Evolutionary conservation across 2,888 invertebrate genomes (phyloP), one percentile per base, ranked within the genome.

Genomic region (Periphyllus acericola): DNA sequence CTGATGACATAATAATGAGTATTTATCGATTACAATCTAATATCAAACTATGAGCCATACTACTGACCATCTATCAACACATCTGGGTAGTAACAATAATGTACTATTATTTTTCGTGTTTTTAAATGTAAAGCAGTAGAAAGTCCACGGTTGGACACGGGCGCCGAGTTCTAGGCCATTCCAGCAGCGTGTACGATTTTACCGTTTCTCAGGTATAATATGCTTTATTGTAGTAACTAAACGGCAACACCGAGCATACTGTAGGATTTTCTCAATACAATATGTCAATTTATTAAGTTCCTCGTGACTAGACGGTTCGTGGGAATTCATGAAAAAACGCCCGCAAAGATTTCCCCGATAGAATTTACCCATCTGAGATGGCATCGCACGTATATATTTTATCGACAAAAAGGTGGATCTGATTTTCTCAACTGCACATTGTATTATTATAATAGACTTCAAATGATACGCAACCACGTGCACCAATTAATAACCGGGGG

Each of bases 81-180:
- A 21, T 4, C 11, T n/a, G n/a, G 29, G 32, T 81, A 32, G 46
- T 71, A 55, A 74, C 74, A 55, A 68, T 74, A 11, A n/a, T 83
- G 32, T 74, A 29, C 74, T 55, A 34, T 36, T 71, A 46, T 34
- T 55, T 19, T 74, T 36, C 25, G 36, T 55, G 83, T 74, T 83
- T 83, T 21, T 6, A 55, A 83, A 83, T 83, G 74, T 74, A 55
- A 83, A 72, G 60, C 25, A 60, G 55, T 83, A 83, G 83, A 74
- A 83, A 83, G 83, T 83, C 19, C 21, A 60, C n/a, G 21, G 21
- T 3, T 25, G 36, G 60, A n/a, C 19, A 80, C n/a, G 25, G 6
- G 11, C 19, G 34, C 6, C 3, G 55, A 55, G n/a, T 74, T 74
- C 55, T 74, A 74, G 55, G 55, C 83, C 55, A 74, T 32, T 3